Percentiles rank a stretch among this genome's conserved stretches.
Conservation (phyloP, 1,140 invertebrate genomes). For the Steinernema khuongi region DNA sequence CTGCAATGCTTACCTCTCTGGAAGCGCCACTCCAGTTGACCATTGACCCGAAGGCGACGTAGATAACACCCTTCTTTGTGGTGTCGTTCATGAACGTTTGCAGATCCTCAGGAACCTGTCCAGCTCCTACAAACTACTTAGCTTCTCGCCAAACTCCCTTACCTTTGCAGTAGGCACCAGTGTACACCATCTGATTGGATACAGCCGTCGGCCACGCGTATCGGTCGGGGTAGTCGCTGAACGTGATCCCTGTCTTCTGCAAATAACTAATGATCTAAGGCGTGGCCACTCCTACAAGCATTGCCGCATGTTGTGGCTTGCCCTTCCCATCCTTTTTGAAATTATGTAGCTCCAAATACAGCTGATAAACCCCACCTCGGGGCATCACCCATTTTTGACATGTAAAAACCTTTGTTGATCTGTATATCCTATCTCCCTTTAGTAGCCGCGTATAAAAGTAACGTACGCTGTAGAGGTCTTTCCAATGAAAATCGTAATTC, state of each 20-base stretch:
- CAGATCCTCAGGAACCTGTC: neutral
- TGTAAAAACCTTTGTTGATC: no score
- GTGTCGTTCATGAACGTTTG: slow-evolving; percentile 30
- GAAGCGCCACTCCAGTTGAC: slow-evolving; percentile 44
- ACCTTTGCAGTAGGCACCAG: neutral
- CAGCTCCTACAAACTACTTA: neutral
- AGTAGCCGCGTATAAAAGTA: no score
- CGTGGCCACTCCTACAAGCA: no score
- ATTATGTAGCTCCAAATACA: no score
- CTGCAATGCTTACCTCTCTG: slow-evolving; percentile 12
- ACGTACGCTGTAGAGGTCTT: neutral
- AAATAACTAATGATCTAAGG: neutral
- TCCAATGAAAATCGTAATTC: neutral
- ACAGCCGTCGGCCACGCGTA: neutral
- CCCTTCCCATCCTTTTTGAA: no score
- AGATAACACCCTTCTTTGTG: slow-evolving; percentile 41
- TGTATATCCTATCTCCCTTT: no score
- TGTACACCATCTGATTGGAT: neutral
- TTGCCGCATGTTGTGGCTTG: no score
- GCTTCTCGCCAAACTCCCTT: no score
- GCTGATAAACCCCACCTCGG: no score
- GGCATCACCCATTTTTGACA: no score
- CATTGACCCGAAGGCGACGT: slow-evolving; percentile 43
- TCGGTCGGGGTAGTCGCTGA: neutral
- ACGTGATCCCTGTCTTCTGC: neutral